Evolutionary conservation across 1,140 invertebrate genomes (phyloP).

Genomic region (Olivierus martensii): DNA sequence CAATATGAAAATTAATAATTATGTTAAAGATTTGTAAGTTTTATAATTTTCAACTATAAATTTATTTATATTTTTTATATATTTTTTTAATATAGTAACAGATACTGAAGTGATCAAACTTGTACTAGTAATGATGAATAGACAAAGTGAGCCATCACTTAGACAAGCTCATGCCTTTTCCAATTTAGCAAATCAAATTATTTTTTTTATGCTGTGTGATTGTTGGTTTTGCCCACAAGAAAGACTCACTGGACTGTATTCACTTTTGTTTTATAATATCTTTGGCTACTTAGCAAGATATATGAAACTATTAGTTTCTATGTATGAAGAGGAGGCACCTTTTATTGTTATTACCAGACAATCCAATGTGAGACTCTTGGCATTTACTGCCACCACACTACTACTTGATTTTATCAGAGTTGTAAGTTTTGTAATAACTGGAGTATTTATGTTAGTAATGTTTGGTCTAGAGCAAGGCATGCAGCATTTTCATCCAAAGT

Average conservation of each 20-base stretch:
- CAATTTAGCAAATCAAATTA: conserved; percentile 35
- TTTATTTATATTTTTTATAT: too few relatives aligned
- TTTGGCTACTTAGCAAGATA: conserved; percentile 50
- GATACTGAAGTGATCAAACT: too few relatives aligned
- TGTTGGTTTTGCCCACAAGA: conserved; percentile 43
- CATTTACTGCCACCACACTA: conserved; percentile 66
- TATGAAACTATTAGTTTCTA: conserved; percentile 44
- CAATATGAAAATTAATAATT: too few relatives aligned
- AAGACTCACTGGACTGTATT: conserved; percentile 51
- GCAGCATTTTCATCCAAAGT: conserved; percentile 52
- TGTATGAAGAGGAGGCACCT: conserved; percentile 34
- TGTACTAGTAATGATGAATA: too few relatives aligned
- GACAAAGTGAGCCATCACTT: neutral
- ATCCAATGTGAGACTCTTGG: conserved; percentile 55
- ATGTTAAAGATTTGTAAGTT: too few relatives aligned
- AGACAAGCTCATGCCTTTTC: neutral
- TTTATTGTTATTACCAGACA: conserved; percentile 50
- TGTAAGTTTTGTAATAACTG: conserved; percentile 59
- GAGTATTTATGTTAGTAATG: conserved; percentile 58
- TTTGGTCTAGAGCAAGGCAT: conserved; percentile 58
- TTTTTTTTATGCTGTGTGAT: conserved; percentile 57
- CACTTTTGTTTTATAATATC: conserved; percentile 66
- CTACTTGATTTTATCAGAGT: conserved; percentile 68
- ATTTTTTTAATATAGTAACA: too few relatives aligned
- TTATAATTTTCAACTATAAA: too few relatives aligned